Evolutionary conservation across 2,113 vertebrate species (phyloP).

Genomic region (Ahaetulla prasina): DNA sequence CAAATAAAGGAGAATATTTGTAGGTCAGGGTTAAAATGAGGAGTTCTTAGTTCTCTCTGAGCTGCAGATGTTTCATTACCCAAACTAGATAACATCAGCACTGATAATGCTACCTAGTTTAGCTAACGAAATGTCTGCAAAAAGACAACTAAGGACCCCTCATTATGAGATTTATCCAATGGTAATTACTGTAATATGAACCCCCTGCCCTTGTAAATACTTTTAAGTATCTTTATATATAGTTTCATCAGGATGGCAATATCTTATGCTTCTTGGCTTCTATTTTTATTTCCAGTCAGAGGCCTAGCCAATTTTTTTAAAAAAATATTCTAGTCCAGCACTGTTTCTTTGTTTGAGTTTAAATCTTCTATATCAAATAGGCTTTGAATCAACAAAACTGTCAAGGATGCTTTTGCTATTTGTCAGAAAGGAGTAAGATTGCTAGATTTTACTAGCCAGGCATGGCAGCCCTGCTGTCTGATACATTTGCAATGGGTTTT

Average conservation of each 20-base stretch:
- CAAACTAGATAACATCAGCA: neutral
- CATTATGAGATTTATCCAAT: neutral
- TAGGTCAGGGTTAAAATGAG: neutral
- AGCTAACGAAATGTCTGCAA: neutral
- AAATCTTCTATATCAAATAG: neutral
- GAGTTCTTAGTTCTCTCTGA: neutral
- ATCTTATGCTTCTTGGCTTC: neutral
- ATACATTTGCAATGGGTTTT: neutral
- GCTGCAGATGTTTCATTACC: too few species aligned
- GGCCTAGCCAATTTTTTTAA: neutral
- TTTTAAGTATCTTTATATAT: neutral
- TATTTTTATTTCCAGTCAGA: neutral
- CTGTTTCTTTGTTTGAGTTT: neutral
- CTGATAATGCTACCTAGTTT: neutral
- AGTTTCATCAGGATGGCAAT: neutral
- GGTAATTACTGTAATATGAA: neutral
- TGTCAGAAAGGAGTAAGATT: neutral
- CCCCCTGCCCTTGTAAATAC: neutral
- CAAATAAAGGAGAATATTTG: neutral
- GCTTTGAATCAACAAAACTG: neutral
- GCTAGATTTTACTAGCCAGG: neutral
- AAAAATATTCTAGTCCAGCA: neutral
- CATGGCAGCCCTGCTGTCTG: neutral
- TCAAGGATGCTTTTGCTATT: neutral
- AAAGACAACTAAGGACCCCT: neutral